Conservation (phyloP, 2,113 vertebrate genomes). For the Phaetusa simplex region DNA sequence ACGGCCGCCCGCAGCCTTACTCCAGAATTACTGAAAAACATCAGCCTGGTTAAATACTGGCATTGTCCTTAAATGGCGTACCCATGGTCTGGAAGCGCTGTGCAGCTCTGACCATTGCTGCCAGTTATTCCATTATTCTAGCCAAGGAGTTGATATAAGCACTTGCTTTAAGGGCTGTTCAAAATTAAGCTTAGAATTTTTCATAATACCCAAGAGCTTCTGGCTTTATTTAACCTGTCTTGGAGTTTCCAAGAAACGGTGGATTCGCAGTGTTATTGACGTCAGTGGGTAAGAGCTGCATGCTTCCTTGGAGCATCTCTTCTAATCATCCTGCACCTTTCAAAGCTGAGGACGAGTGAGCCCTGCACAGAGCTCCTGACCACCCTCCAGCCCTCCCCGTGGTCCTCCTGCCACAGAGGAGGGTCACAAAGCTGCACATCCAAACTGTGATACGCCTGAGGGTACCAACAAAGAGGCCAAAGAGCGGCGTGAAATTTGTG, state of each 20-base stretch:
- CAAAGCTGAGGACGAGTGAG: neutral
- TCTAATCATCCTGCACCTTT: neutral
- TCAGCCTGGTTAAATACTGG: neutral
- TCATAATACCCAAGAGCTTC: neutral
- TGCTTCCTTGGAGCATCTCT: neutral
- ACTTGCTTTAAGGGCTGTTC: neutral
- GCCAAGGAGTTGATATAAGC: neutral
- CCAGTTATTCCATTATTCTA: neutral
- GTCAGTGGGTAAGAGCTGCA: neutral
- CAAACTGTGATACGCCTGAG: neutral
- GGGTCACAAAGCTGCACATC: neutral
- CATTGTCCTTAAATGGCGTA: fast-evolving
- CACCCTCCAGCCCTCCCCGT: fast-evolving
- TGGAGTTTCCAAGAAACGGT: neutral
- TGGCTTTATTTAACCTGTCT: neutral
- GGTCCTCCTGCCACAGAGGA: fast-evolving
- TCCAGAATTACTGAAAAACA: neutral
- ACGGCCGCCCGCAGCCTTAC: neutral
- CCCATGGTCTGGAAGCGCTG: neutral
- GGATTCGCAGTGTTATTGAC: neutral
- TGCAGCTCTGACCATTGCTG: neutral
- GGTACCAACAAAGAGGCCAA: neutral
- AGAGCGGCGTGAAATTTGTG: neutral
- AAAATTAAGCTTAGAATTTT: neutral
- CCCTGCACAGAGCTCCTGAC: neutral